phyloP scores from a whole-genome alignment of 2,797 vertebrate species.

The Gymnothorax reevesii region DNA sequence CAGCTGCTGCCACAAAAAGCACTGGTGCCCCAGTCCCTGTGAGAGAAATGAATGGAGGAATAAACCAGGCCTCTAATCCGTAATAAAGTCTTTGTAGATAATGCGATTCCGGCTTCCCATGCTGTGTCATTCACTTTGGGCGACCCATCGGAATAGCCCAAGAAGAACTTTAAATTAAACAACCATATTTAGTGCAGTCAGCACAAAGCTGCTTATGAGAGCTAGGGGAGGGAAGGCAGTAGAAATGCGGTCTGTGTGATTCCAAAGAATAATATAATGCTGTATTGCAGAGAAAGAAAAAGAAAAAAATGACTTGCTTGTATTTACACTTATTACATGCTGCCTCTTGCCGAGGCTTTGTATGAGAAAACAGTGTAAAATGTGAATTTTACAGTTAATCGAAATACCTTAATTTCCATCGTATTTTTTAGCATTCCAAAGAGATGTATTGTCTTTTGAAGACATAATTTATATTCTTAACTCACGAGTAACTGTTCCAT shows the following conservation, averaged over 20 bases:
- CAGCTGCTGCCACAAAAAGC: neutral
- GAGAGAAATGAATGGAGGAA: neutral
- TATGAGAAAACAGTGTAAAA: neutral
- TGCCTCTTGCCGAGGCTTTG: neutral
- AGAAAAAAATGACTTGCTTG: neutral
- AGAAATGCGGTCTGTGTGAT: neutral
- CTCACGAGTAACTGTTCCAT: neutral
- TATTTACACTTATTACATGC: neutral
- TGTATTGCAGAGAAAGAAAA: neutral
- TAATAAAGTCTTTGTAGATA: slow-evolving; percentile 22
- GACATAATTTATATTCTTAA: neutral
- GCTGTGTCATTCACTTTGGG: slow-evolving; percentile 17
- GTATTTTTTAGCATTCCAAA: neutral
- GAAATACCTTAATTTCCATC: neutral
- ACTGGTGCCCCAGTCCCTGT: neutral
- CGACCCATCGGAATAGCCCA: slow-evolving; percentile 7
- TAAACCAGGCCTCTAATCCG: slow-evolving; percentile 16
- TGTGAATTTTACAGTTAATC: neutral
- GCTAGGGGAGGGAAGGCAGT: slow-evolving; percentile 9
- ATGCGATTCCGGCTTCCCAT: neutral
- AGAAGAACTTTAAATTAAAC: slow-evolving; percentile 19
- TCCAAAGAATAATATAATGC: neutral
- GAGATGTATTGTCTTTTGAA: neutral
- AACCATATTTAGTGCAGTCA: slow-evolving; percentile 22
- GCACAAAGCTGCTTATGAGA: slow-evolving; percentile 13